A percentile compares a stretch with the other conserved stretches of the same genome.
Evolutionary conservation across 2,797 vertebrate genomes (phyloP).

Genomic region (Limnodromus scolopaceus): DNA sequence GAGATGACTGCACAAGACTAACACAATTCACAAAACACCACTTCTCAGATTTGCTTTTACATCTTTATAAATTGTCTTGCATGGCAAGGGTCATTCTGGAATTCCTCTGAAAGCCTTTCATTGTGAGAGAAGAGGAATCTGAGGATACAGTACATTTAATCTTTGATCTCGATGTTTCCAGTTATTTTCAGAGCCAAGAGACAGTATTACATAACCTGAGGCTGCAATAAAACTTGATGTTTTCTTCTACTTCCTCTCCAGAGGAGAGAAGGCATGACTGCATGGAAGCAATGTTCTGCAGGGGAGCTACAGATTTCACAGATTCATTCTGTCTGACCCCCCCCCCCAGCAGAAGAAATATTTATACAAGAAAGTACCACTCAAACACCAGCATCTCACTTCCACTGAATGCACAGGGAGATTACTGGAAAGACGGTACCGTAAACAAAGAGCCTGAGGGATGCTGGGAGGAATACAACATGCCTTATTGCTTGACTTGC

Average conservation of each 20-base stretch:
- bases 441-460: background rate
- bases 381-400: background rate
- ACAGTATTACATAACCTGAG: background rate
- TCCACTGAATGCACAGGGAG: background rate
- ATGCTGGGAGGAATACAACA: background rate
- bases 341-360: constrained; percentile 3
- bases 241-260: background rate
- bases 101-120: constrained; percentile 15
- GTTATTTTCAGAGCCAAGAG: constrained; percentile 38
- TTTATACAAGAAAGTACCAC: constrained; percentile 21
- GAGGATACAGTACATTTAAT: background rate
- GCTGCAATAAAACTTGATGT: constrained; percentile 4
- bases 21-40: background rate
- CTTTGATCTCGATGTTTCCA: constrained; percentile 6
- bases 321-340: background rate
- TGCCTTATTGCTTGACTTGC: background rate
- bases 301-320: background rate
- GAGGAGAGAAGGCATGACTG: background rate
- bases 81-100: background rate
- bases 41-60: background rate
- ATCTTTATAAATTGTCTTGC: background rate
- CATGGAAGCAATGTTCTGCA: background rate
- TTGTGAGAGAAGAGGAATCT: background rate
- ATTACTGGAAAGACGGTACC: background rate
- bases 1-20: background rate